These are phyloP conservation scores for Mus spretus DNA, from an alignment of 2,797 vertebrate genomes.

Conservation along the genomic window DNA sequence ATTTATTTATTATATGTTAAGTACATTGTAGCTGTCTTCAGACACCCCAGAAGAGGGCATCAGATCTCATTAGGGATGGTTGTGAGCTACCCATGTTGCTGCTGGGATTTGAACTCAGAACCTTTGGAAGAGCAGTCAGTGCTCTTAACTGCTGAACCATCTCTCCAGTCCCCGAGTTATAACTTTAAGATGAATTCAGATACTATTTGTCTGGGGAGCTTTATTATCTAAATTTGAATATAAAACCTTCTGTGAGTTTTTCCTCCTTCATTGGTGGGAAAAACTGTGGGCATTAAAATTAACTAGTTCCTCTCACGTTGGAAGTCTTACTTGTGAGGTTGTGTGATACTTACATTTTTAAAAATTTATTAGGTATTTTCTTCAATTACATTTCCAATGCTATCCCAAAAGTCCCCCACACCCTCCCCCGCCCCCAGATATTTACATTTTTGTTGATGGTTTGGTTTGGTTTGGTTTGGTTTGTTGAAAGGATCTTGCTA, in stretches of 20 bases:
- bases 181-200: conserved; percentile 36
- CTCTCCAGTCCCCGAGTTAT: background rate
- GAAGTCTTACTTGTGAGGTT: conserved; percentile 55
- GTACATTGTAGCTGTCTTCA: too few species aligned
- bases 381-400: too few species aligned
- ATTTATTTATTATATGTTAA: too few species aligned
- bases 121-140: too few species aligned
- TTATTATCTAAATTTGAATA: conserved; percentile 45
- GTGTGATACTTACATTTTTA: conserved; percentile 9
- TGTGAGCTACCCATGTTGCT: too few species aligned
- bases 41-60: too few species aligned
- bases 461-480: background rate
- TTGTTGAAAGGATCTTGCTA: background rate
- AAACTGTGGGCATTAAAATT: conserved; percentile 39
- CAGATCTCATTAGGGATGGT: too few species aligned
- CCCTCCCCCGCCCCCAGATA: too few species aligned
- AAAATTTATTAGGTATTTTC: too few species aligned
- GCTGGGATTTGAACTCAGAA: too few species aligned
- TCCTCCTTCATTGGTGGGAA: conserved; percentile 9
- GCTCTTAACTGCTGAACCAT: too few species aligned
- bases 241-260: background rate
- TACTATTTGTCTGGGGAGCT: background rate
- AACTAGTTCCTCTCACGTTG: conserved; percentile 11
- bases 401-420: too few species aligned
- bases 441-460: background rate